phyloP scores from a whole-genome alignment of 2,797 vertebrate species.

The Paguma larvata region DNA sequence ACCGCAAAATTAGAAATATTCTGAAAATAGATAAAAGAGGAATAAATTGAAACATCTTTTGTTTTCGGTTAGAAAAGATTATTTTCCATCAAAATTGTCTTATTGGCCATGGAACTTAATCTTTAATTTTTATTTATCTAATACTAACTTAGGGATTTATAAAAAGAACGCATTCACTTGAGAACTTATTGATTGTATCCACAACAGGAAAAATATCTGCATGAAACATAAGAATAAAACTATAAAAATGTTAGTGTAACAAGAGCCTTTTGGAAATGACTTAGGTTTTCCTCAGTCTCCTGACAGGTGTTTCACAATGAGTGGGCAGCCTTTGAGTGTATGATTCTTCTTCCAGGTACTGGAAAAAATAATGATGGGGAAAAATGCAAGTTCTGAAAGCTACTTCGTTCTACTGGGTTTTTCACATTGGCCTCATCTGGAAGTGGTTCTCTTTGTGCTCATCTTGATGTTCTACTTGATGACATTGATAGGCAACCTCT shows the following conservation, averaged over 20 bases:
- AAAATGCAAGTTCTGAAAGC: slow-evolving; percentile 28
- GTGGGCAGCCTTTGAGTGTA: neutral
- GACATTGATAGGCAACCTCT: slow-evolving; percentile 53
- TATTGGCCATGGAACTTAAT: neutral
- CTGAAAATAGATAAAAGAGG: neutral
- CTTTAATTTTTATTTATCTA: neutral
- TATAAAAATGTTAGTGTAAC: neutral
- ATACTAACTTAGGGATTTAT: neutral
- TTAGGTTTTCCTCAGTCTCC: neutral
- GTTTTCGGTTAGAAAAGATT: neutral
- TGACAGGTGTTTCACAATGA: neutral
- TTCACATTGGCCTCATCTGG: slow-evolving; percentile 44
- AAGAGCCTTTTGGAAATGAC: neutral
- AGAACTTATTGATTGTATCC: neutral
- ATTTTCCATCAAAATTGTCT: neutral
- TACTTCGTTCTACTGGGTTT: slow-evolving; percentile 66
- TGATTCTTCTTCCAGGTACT: neutral
- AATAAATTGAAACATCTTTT: neutral
- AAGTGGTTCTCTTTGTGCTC: slow-evolving; percentile 18
- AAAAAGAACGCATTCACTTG: neutral
- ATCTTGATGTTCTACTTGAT: slow-evolving; percentile 58
- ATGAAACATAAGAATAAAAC: neutral
- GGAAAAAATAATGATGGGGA: neutral
- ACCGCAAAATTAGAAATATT: neutral
- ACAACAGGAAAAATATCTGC: neutral